Evolutionary conservation across 2,888 invertebrate species (phyloP).

Genomic region (Cephus runcator): DNA sequence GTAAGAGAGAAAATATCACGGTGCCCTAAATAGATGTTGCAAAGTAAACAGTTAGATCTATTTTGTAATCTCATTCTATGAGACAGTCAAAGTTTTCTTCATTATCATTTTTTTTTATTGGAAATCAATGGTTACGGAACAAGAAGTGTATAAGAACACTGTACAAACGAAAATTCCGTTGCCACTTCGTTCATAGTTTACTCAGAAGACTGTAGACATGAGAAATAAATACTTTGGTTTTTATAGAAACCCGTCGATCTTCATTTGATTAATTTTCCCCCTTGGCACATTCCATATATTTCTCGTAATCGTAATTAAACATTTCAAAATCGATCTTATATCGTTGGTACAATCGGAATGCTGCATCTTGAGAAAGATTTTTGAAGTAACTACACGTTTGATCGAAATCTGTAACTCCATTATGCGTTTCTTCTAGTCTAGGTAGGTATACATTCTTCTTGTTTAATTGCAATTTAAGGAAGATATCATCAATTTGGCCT

Average conservation of each 20-base stretch:
- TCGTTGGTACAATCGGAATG: conserved; percentile 48
- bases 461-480: conserved; percentile 40
- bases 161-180: no score
- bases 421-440: conserved; percentile 42
- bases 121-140: background rate
- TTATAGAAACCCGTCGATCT: background rate
- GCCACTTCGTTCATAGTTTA: background rate
- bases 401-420: conserved; percentile 49
- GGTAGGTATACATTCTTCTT: conserved; percentile 35
- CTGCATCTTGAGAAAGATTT: conserved; percentile 41
- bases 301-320: conserved; percentile 53
- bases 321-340: conserved; percentile 62
- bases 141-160: background rate
- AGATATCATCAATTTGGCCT: conserved; percentile 44
- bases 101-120: background rate
- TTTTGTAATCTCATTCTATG: background rate
- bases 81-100: background rate
- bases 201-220: background rate
- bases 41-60: background rate
- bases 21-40: background rate
- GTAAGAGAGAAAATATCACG: background rate
- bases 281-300: conserved; percentile 49
- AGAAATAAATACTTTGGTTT: background rate
- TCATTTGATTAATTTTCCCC: background rate
- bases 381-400: conserved; percentile 57